Base-by-base conservation (phyloP, 1,140 invertebrate species). In the Belonocnema kinseyi region DNA sequence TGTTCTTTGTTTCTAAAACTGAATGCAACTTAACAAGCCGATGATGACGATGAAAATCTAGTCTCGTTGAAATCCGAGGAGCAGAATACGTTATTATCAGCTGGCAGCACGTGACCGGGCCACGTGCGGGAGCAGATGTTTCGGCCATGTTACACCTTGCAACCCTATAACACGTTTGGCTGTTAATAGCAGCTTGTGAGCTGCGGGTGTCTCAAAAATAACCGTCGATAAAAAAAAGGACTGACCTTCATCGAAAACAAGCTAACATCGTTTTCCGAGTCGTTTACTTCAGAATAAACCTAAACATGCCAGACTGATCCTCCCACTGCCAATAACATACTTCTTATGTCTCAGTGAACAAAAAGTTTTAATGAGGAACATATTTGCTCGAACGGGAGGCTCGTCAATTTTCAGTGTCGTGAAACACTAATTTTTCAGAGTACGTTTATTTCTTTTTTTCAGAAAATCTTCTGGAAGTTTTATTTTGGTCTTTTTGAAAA, bases 71-170 rank as follows among this genome's bases (percentile, higher is more conserved):
- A 85, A 85, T 84, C 82, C 82, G 77, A 71, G 73, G 80, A 85
- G 78, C 73, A 80, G 78, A 81, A 84, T 84, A 87, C 83, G 83
- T 88, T 88, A 88, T 89, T 89, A 89, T 89, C 88, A 88, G 87
- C 87, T 86, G 86, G 85, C 82, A 83, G 86, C 88, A 89, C 87
- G 88, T 89, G 88, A 85, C 86, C 75, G 85, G 77, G 86, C 87
- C 88, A 88, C 88, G 88, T 89, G 88, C 85, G 83, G 77, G 85
- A 87, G 88, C 88, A 90, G 88, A 90, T 90, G 88, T 85, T 85
- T 82, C 83, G 80, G 80, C 80, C 82, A 82, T 83, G 86, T 81
- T 90, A 88, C 88, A 90, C 88, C 88, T 90, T 90, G 87, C 87
- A 83, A 86, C 81, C 83, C 85, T 82, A 80, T 82, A 81, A 78